Conservation (phyloP, 2,113 vertebrate species). For the Hippolais icterina region DNA sequence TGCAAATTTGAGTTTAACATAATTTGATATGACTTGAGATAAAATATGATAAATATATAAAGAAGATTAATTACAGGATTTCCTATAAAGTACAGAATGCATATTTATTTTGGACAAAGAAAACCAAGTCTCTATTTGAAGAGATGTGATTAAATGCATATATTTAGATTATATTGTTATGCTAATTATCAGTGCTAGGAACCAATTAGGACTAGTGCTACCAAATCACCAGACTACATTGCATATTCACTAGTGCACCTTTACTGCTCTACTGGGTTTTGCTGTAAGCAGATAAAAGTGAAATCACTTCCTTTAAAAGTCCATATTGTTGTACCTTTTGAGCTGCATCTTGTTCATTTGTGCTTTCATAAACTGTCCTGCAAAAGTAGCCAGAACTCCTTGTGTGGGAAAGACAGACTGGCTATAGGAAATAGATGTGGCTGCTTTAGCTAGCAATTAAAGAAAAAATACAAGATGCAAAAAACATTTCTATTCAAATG, state of each 20-base stretch:
- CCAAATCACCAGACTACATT: conserved; percentile 20
- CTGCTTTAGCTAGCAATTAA: conserved; percentile 1
- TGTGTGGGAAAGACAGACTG: background rate
- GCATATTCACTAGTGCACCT: conserved; percentile 22
- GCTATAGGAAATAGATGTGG: background rate
- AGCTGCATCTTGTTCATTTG: background rate
- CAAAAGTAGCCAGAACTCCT: background rate
- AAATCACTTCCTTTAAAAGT: background rate
- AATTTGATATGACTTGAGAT: conserved; percentile 52
- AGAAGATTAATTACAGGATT: conserved; percentile 54
- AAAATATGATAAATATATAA: conserved; percentile 51
- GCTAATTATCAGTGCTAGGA: conserved; percentile 41
- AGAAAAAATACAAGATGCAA: background rate
- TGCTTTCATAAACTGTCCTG: background rate
- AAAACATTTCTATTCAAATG: background rate
- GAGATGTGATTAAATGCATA: conserved; percentile 53
- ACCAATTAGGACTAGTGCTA: conserved; percentile 50
- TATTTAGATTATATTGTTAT: conserved; percentile 58
- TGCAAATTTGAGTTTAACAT: conserved; percentile 35
- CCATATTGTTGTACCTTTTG: background rate
- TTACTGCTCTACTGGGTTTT: background rate
- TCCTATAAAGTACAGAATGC: conserved; percentile 25
- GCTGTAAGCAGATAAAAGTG: background rate
- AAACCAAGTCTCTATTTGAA: background rate
- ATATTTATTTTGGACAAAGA: conserved; percentile 36